A percentile compares a stretch with the other conserved stretches of the same genome.
Conservation (phyloP, 2,797 vertebrate genomes). For the Jordanella pulchra region DNA sequence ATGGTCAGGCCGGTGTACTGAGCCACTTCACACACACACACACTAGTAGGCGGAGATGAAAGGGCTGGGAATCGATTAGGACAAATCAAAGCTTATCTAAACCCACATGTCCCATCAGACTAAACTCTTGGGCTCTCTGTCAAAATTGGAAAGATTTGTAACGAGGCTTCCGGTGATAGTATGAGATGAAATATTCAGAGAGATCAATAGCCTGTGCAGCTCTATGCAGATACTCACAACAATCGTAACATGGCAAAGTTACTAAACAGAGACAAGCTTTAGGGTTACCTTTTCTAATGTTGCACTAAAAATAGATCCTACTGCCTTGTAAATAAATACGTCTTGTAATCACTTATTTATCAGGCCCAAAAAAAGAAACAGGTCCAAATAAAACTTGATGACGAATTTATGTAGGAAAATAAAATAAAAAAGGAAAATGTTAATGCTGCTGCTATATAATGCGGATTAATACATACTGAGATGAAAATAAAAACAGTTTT, state of each 20-base stretch:
- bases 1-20: slow-evolving; percentile 54
- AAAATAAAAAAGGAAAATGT: too few relatives aligned
- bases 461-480: too few relatives aligned
- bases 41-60: slow-evolving; percentile 66
- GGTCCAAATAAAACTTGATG: background rate
- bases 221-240: slow-evolving; percentile 35
- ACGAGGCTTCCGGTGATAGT: slow-evolving; percentile 67
- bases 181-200: slow-evolving; percentile 71
- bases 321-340: background rate
- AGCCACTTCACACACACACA: slow-evolving; percentile 39
- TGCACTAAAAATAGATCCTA: background rate
- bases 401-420: background rate
- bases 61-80: slow-evolving; percentile 72
- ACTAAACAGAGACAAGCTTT: background rate
- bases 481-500: too few relatives aligned
- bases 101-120: slow-evolving; percentile 69
- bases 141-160: slow-evolving; percentile 74
- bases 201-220: slow-evolving; percentile 64
- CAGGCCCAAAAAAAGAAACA: background rate
- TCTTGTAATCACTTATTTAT: background rate
- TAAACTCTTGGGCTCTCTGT: slow-evolving; percentile 67
- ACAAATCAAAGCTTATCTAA: slow-evolving; percentile 77
- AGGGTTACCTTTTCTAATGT: background rate
- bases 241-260: slow-evolving; percentile 22
- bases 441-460: too few relatives aligned